These are phyloP conservation scores for Phocoena phocoena DNA, from an alignment of 2,113 vertebrate genomes.

Conservation along the genomic window DNA sequence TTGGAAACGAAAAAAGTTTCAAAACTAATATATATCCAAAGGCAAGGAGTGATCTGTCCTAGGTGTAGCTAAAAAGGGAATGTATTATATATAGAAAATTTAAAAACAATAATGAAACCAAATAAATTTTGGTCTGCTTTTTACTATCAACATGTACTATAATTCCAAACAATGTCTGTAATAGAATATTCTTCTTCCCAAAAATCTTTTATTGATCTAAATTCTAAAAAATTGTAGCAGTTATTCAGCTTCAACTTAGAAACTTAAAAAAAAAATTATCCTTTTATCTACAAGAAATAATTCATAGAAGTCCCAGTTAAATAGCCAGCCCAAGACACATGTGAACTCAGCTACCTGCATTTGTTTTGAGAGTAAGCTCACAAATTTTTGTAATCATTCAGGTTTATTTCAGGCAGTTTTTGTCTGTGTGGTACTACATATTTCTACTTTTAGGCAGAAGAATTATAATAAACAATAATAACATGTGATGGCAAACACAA, in stretches of 20 bases:
- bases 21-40: not conserved
- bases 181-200: not conserved
- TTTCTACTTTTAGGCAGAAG: not conserved
- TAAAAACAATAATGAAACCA: not conserved
- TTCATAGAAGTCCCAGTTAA: not conserved
- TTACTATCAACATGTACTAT: not conserved
- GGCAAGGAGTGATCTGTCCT: not conserved
- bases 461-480: slow-evolving; percentile 12
- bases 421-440: not conserved
- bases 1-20: not conserved
- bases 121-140: not conserved
- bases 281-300: not conserved
- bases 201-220: not conserved
- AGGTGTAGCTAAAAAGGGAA: not conserved
- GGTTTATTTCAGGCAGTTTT: not conserved
- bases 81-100: not conserved
- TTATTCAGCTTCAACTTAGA: not conserved
- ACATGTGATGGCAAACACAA: not conserved
- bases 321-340: not conserved
- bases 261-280: not conserved
- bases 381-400: not conserved
- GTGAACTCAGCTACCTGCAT: not conserved
- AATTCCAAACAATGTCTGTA: not conserved
- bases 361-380: not conserved
- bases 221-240: not conserved